Evolutionary conservation across 2,113 vertebrate genomes (phyloP), one percentile per base, ranked within the genome.

Genomic region (Pygoscelis antarcticus): DNA sequence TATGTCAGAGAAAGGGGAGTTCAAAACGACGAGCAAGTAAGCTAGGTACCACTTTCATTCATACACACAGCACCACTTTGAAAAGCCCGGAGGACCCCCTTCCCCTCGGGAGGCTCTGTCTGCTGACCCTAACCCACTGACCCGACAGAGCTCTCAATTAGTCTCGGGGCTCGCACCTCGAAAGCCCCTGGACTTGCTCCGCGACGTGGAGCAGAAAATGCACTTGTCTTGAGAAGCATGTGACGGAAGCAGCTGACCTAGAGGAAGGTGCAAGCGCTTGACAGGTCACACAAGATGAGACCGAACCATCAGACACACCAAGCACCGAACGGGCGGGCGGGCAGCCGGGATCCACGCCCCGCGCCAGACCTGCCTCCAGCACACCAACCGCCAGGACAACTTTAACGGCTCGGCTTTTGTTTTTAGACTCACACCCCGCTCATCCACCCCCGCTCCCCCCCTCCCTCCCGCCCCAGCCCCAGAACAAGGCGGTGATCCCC

Each of bases 1-100:
- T 23, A 49, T 2, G 16, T 25, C 47, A 36, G 25, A 61, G 36
- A 7, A 93, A 49, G 13, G 8, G 11, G 10, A 70, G 38, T 32
- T 87, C 18, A 75, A 68, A 60, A n/a, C 0, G 5, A 51, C 1
- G 0, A 70, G n/a, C 18, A 23, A 36, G 8, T 0, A 49, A n/a
- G 25, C 12, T 4, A 19, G 10, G 17, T 8, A 26, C 27, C 3
- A 0, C 83, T 61, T 69, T 36, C 83, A 72, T 44, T 69, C 66
- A 61, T 3, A 47, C 3, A 10, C 38, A 13, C 32, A 47, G 46
- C 65, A 47, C 1, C 16, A 6, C 30, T 25, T 1, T 0, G 51
- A 10, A 11, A 58, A 70, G 51, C 19, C 42, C 2, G 5, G 7
- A 38, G 32, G 9, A 34, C 1, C 2, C 22, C 34, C 27, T 20